phyloP scores from a whole-genome alignment of 2,888 invertebrate genomes.

The Patella pellucida region DNA sequence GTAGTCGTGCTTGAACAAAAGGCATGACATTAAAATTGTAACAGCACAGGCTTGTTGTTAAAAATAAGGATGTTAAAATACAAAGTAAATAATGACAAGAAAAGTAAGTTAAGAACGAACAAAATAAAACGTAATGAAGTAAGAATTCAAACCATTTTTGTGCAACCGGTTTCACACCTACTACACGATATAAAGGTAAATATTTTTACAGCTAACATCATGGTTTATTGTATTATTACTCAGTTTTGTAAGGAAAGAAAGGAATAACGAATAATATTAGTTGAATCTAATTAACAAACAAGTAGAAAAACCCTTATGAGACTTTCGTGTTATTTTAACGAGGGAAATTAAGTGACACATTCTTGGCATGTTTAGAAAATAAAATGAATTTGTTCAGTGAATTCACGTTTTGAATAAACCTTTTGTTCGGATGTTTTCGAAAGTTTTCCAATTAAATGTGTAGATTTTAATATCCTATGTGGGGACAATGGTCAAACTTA shows the following conservation, averaged over 20 bases:
- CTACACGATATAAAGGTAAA: background rate
- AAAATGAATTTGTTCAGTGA: background rate
- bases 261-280: background rate
- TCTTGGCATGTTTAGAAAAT: background rate
- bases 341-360: background rate
- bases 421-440: background rate
- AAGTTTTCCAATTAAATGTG: background rate
- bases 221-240: background rate
- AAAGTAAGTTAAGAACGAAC: background rate
- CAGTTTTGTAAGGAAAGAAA: background rate
- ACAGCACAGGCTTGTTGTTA: too few species aligned
- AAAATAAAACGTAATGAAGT: background rate
- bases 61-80: too few species aligned
- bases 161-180: background rate
- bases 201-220: slow-evolving; percentile 6
- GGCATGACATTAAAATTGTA: too few species aligned
- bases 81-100: background rate
- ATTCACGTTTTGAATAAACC: background rate
- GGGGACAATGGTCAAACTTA: background rate
- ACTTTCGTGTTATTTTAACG: background rate
- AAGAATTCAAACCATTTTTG: too few species aligned
- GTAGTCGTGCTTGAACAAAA: too few species aligned
- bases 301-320: background rate
- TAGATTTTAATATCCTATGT: background rate
- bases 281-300: slow-evolving; percentile 4